Conservation (phyloP, 2,113 vertebrate genomes). For the Nerophis ophidion region DNA sequence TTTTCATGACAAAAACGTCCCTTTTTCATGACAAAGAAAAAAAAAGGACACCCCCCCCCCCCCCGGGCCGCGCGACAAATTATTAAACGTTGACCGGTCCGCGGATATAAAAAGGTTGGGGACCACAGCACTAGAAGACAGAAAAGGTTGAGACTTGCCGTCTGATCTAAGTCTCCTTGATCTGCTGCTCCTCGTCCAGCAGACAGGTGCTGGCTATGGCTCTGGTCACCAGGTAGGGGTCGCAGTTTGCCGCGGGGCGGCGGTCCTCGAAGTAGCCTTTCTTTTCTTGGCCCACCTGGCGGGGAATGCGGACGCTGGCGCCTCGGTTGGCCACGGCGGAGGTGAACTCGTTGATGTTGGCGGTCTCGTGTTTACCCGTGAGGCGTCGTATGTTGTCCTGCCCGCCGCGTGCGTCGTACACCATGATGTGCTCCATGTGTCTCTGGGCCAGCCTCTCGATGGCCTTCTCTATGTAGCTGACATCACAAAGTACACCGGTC, state of each 20-base stretch:
- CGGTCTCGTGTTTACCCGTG: constrained; percentile 68
- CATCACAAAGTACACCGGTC: background rate
- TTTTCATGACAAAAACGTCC: too few species aligned
- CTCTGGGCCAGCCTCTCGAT: constrained; percentile 69
- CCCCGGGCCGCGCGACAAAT: too few species aligned
- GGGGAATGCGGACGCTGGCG: constrained; percentile 75
- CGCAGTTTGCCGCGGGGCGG: constrained; percentile 76
- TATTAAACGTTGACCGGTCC: too few species aligned
- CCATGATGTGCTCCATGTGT: constrained; percentile 67
- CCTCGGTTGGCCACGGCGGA: constrained; percentile 69
- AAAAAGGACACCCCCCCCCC: too few species aligned
- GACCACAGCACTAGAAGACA: too few species aligned
- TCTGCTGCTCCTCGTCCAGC: constrained; percentile 22
- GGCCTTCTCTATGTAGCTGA: constrained; percentile 58
- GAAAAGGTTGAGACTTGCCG: background rate
- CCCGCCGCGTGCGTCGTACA: constrained; percentile 70
- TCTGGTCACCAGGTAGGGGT: constrained; percentile 70
- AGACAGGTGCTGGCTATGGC: constrained; percentile 67
- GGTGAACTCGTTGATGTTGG: constrained; percentile 73
- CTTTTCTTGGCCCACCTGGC: constrained; percentile 68
- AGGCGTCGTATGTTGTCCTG: constrained; percentile 74
- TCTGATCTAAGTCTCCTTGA: background rate
- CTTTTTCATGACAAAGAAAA: too few species aligned
- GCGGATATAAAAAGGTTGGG: too few species aligned
- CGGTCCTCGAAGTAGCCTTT: constrained; percentile 77